Percentiles rank a stretch among this genome's conserved stretches.
Evolutionary conservation across 2,797 vertebrate genomes (phyloP).

Genomic region (Loriculus beryllinus): DNA sequence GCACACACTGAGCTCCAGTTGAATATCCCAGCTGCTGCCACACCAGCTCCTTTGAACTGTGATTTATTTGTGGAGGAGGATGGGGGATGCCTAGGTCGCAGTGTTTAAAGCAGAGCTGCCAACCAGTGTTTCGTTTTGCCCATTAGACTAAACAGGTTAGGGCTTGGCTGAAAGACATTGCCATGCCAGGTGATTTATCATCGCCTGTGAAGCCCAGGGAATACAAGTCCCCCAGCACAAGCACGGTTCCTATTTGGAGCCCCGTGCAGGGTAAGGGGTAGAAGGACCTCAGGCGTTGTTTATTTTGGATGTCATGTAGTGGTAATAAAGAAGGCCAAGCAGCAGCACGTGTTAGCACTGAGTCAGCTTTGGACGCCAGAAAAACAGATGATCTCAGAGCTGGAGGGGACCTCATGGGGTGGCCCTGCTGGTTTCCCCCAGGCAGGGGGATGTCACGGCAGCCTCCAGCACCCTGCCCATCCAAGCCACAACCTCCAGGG

Average conservation of each 20-base stretch:
- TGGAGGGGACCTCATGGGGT: neutral
- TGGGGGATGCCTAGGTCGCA: accelerated
- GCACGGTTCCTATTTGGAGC: neutral
- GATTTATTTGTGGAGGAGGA: neutral
- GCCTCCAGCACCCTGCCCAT: neutral
- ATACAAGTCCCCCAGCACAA: neutral
- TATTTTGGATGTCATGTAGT: neutral
- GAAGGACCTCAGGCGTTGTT: neutral
- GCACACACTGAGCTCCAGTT: accelerated
- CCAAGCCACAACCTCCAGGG: neutral
- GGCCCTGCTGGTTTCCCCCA: accelerated
- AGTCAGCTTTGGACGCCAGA: neutral
- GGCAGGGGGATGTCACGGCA: neutral
- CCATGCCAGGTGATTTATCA: neutral
- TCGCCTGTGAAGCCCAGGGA: accelerated
- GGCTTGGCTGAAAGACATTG: neutral
- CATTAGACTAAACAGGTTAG: neutral
- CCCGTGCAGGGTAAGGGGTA: neutral
- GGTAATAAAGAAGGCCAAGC: neutral
- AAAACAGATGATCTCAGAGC: neutral
- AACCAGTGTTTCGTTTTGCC: neutral
- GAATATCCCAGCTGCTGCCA: neutral
- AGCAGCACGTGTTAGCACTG: neutral
- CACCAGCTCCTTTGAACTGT: neutral
- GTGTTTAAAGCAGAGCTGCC: neutral